Conservation (phyloP, 2,797 vertebrate genomes). For the Borostomias antarcticus region DNA sequence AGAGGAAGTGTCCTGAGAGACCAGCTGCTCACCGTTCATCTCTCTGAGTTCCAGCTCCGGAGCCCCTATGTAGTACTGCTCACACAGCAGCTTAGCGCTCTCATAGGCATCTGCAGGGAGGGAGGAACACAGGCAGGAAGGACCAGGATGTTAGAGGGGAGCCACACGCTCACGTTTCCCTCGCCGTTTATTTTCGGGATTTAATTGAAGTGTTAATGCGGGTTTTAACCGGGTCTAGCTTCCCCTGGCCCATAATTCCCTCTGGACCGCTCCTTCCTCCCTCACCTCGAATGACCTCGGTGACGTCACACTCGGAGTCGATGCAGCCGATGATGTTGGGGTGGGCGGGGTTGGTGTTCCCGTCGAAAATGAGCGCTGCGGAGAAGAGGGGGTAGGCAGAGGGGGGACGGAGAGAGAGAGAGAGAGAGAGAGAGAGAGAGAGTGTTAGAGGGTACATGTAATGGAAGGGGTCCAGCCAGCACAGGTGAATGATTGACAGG, state of each 20-base stretch:
- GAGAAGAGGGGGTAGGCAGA: slow-evolving; percentile 6
- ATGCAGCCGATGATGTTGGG: slow-evolving; percentile 87
- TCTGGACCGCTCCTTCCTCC: background rate
- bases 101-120: slow-evolving; percentile 83
- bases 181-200: background rate
- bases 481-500: slow-evolving; percentile 3
- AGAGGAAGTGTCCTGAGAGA: too few relatives aligned
- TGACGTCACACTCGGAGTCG: slow-evolving; percentile 82
- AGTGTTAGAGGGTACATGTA: slow-evolving; percentile 6
- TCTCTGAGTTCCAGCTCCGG: slow-evolving; percentile 85
- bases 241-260: too few relatives aligned
- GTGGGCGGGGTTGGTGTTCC: slow-evolving; percentile 82
- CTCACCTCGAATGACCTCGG: slow-evolving; percentile 82
- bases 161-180: too few relatives aligned
- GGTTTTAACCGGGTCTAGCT: too few relatives aligned
- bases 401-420: background rate
- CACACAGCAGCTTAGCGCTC: slow-evolving; percentile 86
- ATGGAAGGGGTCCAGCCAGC: background rate
- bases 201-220: too few relatives aligned
- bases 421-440: background rate
- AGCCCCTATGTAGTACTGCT: slow-evolving; percentile 87
- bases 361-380: slow-evolving; percentile 82
- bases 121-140: background rate
- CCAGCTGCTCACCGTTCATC: slow-evolving; percentile 83
- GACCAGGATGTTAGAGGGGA: too few relatives aligned